These are phyloP conservation scores for Drosophila antonietae DNA, from an alignment of 2,888 invertebrate species.

Conservation along the genomic window DNA sequence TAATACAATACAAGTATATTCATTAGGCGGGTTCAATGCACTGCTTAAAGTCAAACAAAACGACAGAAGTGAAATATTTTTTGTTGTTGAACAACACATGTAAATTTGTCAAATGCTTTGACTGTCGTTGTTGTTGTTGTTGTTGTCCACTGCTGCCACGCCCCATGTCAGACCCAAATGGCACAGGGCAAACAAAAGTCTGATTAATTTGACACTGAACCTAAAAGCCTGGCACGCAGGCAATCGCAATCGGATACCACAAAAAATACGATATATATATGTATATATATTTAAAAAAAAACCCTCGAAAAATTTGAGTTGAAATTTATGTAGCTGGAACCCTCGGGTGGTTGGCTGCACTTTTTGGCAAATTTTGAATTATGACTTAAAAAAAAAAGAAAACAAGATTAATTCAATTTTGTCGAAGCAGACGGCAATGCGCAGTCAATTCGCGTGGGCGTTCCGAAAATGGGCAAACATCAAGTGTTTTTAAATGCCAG, in stretches of 20 bases:
- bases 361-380: constrained; percentile 71
- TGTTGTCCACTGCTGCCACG: constrained; percentile 39
- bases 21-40: constrained; percentile 69
- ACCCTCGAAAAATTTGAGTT: constrained; percentile 36
- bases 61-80: constrained; percentile 30
- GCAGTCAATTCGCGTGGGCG: constrained; percentile 60
- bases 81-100: constrained; percentile 36
- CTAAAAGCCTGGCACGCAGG: constrained; percentile 63
- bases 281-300: constrained; percentile 4
- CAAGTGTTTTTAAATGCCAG: constrained; percentile 68
- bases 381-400: constrained; percentile 37
- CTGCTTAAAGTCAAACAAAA: constrained; percentile 51
- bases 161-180: constrained; percentile 43
- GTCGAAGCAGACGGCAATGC: constrained; percentile 8
- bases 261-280: not conserved
- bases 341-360: constrained; percentile 56
- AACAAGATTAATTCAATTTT: constrained; percentile 62
- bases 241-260: constrained; percentile 41
- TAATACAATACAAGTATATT: constrained; percentile 53
- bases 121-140: constrained; percentile 10
- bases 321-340: constrained; percentile 60
- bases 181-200: constrained; percentile 61
- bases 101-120: constrained; percentile 55
- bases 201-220: constrained; percentile 78
- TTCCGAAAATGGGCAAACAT: constrained; percentile 69